These are phyloP conservation scores for Tetheella fluctuosa DNA, from an alignment of 2,888 invertebrate genomes.

Conservation along the genomic window DNA sequence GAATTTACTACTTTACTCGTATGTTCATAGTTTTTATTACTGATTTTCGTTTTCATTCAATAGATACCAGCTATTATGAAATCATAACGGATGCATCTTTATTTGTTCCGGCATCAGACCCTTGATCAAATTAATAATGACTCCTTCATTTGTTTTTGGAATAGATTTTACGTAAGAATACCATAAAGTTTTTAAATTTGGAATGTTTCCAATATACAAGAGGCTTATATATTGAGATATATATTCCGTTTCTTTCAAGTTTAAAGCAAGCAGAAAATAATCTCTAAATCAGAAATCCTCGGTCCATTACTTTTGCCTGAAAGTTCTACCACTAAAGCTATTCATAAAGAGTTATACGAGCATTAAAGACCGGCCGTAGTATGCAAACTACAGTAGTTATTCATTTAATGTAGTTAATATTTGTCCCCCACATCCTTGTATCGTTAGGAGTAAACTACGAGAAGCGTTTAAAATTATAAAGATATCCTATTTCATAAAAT, in stretches of 20 bases:
- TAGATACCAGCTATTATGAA: background rate
- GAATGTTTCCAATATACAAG: too few relatives aligned
- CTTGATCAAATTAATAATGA: background rate
- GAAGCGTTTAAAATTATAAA: background rate
- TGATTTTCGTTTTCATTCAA: background rate
- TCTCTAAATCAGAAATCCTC: background rate
- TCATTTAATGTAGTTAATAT: background rate
- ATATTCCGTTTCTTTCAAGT: too few relatives aligned
- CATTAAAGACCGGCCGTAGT: background rate
- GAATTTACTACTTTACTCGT: slow-evolving; percentile 9
- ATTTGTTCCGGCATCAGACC: background rate
- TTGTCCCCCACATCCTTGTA: background rate
- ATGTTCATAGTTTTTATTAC: background rate
- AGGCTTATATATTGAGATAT: too few relatives aligned
- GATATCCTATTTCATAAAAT: background rate
- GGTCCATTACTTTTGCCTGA: background rate
- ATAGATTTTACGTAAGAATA: too few relatives aligned
- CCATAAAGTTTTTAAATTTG: too few relatives aligned
- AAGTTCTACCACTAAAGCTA: background rate
- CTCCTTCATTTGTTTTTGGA: too few relatives aligned
- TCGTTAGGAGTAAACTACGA: background rate
- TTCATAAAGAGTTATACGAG: background rate
- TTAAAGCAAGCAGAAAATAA: background rate
- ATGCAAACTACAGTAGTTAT: background rate
- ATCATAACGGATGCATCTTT: background rate